Evolutionary conservation across 2,113 vertebrate genomes (phyloP), one percentile per base, ranked within the genome.

Genomic region (Grus americana): DNA sequence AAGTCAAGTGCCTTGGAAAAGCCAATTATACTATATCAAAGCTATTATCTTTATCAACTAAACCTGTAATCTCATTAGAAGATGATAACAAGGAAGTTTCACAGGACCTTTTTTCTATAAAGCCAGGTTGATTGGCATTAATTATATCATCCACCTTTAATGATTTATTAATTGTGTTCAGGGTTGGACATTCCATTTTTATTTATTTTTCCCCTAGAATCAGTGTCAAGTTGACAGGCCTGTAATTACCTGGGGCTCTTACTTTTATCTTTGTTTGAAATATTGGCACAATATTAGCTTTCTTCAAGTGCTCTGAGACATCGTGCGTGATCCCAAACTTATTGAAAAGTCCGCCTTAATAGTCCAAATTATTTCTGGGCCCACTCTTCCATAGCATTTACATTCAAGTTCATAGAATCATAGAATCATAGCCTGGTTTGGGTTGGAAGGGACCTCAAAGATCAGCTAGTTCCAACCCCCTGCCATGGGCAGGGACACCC

Each of bases 101-200:
- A 82, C 81, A 79, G 34, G 66, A 57, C 44, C 34, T 66, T 88
- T 96, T 90, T 96, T 65, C 81, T 83, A 6, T 58, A 92, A 95
- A 96, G 61, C 58, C 38, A 59, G 47, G 46, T 95, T 95, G 95
- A 97, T 97, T 94, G 93, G 92, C 93, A 92, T 94, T 96, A 97
- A 96, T 96, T 96, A 90, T 88, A 94, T 73, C 67, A 85, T 47
- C 78, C 58, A 85, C 90, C n/a, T 95, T 97, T 96, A 96, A 96
- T 94, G 95, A 96, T 96, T 96, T 96, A 95, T 97, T 96, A 96
- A 96, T 97, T 91, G 62, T 83, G 46, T 50, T 96, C 93, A 11
- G 71, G 55, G 62, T 95, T 73, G 95, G 95, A 90, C 94, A 86
- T 93, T 94, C 62, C 81, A 55, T 76, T 95, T 97, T 93, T 96